phyloP scores from a whole-genome alignment of 2,113 vertebrate genomes.

The Callorhinus ursinus region DNA sequence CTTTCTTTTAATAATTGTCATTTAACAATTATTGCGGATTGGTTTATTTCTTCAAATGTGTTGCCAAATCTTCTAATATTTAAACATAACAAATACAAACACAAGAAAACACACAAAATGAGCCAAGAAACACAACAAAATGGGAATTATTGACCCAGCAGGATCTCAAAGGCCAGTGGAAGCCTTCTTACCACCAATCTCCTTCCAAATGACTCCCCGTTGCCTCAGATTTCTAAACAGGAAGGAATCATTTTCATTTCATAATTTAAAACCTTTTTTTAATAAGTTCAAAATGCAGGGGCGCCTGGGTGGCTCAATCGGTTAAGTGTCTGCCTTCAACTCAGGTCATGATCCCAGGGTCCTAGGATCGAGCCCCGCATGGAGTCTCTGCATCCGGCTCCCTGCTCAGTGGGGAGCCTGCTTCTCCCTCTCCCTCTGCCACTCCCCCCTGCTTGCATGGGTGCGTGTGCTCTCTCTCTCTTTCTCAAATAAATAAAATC shows the following conservation, averaged over 20 bases:
- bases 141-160: background rate
- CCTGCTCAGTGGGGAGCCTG: no score
- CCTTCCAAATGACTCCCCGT: background rate
- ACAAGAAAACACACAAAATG: background rate
- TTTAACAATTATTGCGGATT: background rate
- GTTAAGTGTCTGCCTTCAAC: no score
- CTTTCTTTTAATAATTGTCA: background rate
- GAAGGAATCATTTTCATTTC: background rate
- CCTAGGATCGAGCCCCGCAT: no score
- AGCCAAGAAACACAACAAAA: background rate
- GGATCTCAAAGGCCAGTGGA: conserved; percentile 1
- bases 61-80: conserved; percentile 26
- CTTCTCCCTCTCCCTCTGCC: no score
- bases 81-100: background rate
- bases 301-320: no score
- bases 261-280: background rate
- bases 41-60: conserved; percentile 8
- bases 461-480: no score
- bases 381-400: no score
- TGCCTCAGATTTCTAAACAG: conserved; percentile 3
- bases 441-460: no score
- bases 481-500: no score
- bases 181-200: background rate
- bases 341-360: no score
- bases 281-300: background rate